Percentiles rank a stretch among this genome's conserved stretches.
These are phyloP conservation scores for Trissonchulus latispiculum DNA, from an alignment of 2,888 invertebrate species.

Conservation along the genomic window DNA sequence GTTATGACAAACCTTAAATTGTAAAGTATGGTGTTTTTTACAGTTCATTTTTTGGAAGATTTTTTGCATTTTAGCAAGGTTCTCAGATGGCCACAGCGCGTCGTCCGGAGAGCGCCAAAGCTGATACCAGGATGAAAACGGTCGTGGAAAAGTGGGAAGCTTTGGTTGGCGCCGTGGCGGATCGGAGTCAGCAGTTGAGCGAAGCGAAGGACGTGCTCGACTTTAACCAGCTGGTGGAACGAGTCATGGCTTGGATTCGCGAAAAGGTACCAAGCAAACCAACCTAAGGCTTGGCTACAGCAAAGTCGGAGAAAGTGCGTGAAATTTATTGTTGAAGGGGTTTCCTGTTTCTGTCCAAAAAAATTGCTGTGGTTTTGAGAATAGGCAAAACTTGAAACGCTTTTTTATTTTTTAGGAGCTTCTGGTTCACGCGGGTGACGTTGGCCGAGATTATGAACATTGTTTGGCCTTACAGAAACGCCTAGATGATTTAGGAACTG, in stretches of 20 bases:
- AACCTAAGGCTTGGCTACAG: too few relatives aligned
- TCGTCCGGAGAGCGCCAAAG: slow-evolving; percentile 33
- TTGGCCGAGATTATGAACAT: slow-evolving; percentile 90
- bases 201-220: slow-evolving; percentile 94
- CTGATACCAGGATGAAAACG: slow-evolving; percentile 36
- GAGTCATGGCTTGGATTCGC: slow-evolving; percentile 87
- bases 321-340: too few relatives aligned
- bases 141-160: slow-evolving; percentile 65
- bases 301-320: too few relatives aligned
- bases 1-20: too few relatives aligned
- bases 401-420: slow-evolving; percentile 47
- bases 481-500: slow-evolving; percentile 76
- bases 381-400: too few relatives aligned
- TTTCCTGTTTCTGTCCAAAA: background rate
- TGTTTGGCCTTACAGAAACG: slow-evolving; percentile 79
- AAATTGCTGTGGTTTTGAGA: too few relatives aligned
- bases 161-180: slow-evolving; percentile 61
- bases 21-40: too few relatives aligned
- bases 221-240: slow-evolving; percentile 89
- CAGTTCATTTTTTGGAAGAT: too few relatives aligned
- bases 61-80: slow-evolving; percentile 14
- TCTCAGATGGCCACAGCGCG: slow-evolving; percentile 38
- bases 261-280: slow-evolving; percentile 25
- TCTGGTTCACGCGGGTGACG: slow-evolving; percentile 74
- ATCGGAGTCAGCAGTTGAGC: slow-evolving; percentile 68